These are phyloP conservation scores for Poeciliopsis prolifica DNA, from an alignment of 2,113 vertebrate species.

Conservation along the genomic window DNA sequence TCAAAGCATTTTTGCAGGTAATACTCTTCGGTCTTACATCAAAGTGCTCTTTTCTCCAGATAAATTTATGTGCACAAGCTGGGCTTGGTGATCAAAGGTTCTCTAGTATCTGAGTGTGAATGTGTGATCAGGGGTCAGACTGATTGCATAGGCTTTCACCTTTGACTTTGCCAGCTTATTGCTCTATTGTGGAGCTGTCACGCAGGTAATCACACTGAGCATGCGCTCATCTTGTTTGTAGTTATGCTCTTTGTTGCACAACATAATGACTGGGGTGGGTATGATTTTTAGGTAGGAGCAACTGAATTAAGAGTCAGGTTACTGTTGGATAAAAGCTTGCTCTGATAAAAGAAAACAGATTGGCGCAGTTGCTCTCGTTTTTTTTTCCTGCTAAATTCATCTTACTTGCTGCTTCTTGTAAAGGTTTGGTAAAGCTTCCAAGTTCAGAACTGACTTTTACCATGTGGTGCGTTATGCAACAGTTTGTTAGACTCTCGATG, in stretches of 20 bases:
- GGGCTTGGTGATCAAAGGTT: conserved; percentile 65
- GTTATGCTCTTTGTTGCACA: conserved; percentile 53
- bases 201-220: conserved; percentile 38
- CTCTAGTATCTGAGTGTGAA: conserved; percentile 60
- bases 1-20: no score
- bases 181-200: conserved; percentile 53
- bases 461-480: conserved; percentile 65
- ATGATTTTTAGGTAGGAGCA: conserved; percentile 30
- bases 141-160: conserved; percentile 51
- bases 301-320: conserved; percentile 51
- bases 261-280: conserved; percentile 46
- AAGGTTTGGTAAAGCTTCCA: conserved; percentile 11
- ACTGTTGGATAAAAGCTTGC: conserved; percentile 38
- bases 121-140: conserved; percentile 52
- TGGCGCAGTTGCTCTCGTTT: conserved; percentile 5
- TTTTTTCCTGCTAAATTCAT: conserved; percentile 12
- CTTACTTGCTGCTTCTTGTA: conserved; percentile 9
- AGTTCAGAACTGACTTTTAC: conserved; percentile 25
- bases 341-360: conserved; percentile 20
- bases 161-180: conserved; percentile 40
- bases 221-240: conserved; percentile 25
- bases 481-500: conserved; percentile 30
- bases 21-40: no score
- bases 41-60: background rate
- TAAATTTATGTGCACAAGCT: conserved; percentile 14